Percentiles rank a stretch among this genome's conserved stretches.
These are phyloP conservation scores for Rhizomys pruinosus DNA, from an alignment of 2,113 vertebrate species.

Conservation along the genomic window DNA sequence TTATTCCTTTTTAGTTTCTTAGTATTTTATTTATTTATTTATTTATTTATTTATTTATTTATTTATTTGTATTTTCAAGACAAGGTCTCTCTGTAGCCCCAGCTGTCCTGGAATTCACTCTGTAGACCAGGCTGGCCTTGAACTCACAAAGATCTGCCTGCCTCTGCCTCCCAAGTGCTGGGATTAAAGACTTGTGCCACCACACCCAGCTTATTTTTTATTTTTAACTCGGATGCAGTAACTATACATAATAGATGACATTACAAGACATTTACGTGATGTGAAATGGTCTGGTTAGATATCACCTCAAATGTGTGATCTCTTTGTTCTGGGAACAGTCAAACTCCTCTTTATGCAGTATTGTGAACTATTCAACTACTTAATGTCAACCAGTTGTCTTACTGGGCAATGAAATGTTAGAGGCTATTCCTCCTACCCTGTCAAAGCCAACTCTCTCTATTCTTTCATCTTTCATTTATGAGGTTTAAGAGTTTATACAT, in stretches of 20 bases:
- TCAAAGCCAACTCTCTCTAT: background rate
- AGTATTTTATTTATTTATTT: background rate
- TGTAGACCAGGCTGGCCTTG: no score
- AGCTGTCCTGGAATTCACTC: no score
- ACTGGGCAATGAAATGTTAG: background rate
- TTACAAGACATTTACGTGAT: background rate
- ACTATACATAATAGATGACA: background rate
- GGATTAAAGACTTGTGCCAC: no score
- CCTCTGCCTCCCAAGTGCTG: no score
- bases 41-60: background rate
- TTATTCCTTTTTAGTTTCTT: background rate
- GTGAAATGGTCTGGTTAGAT: background rate
- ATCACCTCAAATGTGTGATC: background rate
- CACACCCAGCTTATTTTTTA: background rate
- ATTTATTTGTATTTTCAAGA: no score
- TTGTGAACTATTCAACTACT: background rate
- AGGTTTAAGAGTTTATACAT: conserved; percentile 7
- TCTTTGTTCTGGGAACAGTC: background rate
- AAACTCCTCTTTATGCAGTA: background rate
- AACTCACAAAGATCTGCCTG: no score
- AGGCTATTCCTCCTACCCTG: background rate
- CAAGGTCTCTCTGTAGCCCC: no score
- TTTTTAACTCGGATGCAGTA: background rate
- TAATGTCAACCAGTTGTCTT: background rate
- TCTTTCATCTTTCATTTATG: background rate